Evolutionary conservation across 2,113 vertebrate genomes (phyloP).

Genomic region (Hyperoodon ampullatus): DNA sequence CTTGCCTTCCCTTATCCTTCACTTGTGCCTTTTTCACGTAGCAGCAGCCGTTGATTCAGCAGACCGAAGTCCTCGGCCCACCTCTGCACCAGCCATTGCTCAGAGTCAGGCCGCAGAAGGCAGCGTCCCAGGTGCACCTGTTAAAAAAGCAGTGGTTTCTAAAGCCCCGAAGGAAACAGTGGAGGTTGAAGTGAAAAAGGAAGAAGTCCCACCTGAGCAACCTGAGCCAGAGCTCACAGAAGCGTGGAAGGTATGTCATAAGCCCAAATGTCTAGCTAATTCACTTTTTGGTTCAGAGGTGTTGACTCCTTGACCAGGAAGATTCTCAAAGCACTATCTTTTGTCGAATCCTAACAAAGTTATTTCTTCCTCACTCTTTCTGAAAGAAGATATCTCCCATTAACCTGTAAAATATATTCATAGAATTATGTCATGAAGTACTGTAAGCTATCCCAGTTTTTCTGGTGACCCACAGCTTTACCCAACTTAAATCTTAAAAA

Average conservation of each 20-base stretch:
- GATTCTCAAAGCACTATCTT: constrained; percentile 21
- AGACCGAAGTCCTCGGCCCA: constrained; percentile 92
- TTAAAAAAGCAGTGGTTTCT: constrained; percentile 37
- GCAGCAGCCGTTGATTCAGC: constrained; percentile 90
- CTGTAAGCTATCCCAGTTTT: background rate
- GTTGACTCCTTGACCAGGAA: constrained; percentile 13
- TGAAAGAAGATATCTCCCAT: background rate
- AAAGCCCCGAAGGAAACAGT: constrained; percentile 82
- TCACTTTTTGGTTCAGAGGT: background rate
- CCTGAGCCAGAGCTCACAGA: constrained; percentile 83
- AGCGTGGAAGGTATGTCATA: constrained; percentile 88
- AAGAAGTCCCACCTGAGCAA: constrained; percentile 80
- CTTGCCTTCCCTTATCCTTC: constrained; percentile 33
- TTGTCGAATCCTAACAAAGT: background rate
- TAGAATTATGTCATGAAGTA: background rate
- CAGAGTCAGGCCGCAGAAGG: constrained; percentile 88
- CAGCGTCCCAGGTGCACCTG: constrained; percentile 72
- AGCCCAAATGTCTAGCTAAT: background rate
- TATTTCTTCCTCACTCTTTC: constrained; percentile 45
- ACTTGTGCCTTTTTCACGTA: constrained; percentile 31
- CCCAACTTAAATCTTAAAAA: background rate
- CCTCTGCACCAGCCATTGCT: constrained; percentile 94
- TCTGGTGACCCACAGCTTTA: background rate
- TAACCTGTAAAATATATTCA: constrained; percentile 3
- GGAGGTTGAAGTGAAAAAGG: constrained; percentile 85